Conservation (phyloP, 2,113 vertebrate species). For the Sarotherodon lohbergeri region DNA sequence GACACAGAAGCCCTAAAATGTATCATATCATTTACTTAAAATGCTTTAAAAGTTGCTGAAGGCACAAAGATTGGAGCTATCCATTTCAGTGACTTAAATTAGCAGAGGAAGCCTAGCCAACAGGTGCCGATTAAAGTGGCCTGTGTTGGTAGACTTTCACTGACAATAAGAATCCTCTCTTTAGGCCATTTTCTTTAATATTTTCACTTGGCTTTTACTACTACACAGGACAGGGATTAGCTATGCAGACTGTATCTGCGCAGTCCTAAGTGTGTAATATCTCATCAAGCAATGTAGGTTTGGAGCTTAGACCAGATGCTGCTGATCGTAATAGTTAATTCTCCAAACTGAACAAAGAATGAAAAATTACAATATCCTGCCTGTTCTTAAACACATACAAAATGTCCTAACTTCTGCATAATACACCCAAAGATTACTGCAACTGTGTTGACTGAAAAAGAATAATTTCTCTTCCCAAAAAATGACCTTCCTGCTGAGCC, state of each 20-base stretch:
- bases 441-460: neutral
- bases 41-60: neutral
- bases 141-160: neutral
- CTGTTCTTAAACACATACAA: neutral
- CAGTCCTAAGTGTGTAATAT: slow-evolving; percentile 20
- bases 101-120: neutral
- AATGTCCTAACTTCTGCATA: neutral
- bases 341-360: neutral
- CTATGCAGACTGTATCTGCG: slow-evolving; percentile 2
- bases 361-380: neutral
- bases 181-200: neutral
- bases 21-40: neutral
- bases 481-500: slow-evolving; percentile 17
- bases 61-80: neutral
- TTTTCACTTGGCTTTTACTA: neutral
- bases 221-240: slow-evolving; percentile 32
- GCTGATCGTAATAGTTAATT: slow-evolving; percentile 17
- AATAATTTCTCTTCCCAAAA: neutral
- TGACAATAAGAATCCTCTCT: neutral
- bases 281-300: slow-evolving; percentile 14
- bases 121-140: neutral
- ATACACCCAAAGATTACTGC: neutral
- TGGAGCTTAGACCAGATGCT: slow-evolving; percentile 25
- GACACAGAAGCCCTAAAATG: neutral
- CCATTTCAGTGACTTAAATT: neutral